Evolutionary conservation across 2,113 vertebrate species (phyloP), one percentile per base, ranked within the genome.

Genomic region (Heterochromis multidens): DNA sequence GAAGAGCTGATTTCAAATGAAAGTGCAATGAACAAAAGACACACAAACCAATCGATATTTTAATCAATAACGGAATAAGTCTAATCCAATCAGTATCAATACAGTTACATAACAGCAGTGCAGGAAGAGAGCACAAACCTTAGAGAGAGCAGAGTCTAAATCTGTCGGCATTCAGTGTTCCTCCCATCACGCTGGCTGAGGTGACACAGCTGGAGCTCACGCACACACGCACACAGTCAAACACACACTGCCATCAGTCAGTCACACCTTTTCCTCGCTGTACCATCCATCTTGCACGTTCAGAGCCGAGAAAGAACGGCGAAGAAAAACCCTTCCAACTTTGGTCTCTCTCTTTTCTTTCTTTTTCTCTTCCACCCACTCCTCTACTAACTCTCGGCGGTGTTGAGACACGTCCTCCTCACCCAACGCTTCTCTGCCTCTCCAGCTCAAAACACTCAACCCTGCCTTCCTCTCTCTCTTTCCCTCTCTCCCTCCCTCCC

Each of bases 341-440:
- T 90, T 81, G n/a, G 46, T 74, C 81, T 88, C 87, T 79, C 63
- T 72, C 62, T 59, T 49, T 82, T 84, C 80, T 80, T 65, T 79
- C 61, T 65, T 21, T 89, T 83, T 90, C 86, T 92, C 87, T 49
- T 88, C 94, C 92, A 86, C 95, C 94, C 95, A 94, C 95, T 88
- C 87, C 87, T 83, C 86, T 92, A 85, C 86, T 92, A 85, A 81
- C 91, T 91, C 93, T 86, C 46, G 1, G 87, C 25, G 76, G 90
- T 92, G 95, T 89, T 95, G 80, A 94, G 89, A 94, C 94, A 92
- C 77, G 91, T 94, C 93, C 86, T 92, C 84, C 60, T 90, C 88
- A 61, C 79, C 46, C 59, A 86, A 85, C 80, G 35, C 79, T 82
- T 61, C 77, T 84, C 78, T 85, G 63, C 79, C 86, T 88, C 83